Conservation (phyloP, 2,113 vertebrate genomes). For the Megaleporinus macrocephalus region DNA sequence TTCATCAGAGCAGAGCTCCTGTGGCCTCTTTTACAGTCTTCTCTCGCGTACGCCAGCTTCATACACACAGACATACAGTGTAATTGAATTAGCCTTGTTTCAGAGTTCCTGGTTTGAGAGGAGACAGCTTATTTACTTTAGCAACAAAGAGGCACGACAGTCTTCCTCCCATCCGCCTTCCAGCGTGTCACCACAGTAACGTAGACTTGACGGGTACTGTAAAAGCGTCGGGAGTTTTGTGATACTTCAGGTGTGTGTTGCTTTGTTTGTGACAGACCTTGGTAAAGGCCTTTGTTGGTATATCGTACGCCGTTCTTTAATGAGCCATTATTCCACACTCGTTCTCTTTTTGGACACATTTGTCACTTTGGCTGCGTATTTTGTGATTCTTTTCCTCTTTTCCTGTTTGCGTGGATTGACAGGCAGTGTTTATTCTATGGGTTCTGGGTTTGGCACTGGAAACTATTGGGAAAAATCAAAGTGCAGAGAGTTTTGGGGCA, state of each 20-base stretch:
- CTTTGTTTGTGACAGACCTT: slow-evolving; percentile 71
- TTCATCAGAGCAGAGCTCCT: slow-evolving; percentile 6
- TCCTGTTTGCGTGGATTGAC: slow-evolving; percentile 26
- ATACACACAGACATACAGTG: slow-evolving; percentile 33
- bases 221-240: slow-evolving; percentile 3
- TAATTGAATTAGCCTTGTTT: slow-evolving; percentile 41
- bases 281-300: slow-evolving; percentile 80
- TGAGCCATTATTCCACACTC: slow-evolving; percentile 77
- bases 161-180: slow-evolving; percentile 6
- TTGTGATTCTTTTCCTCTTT: slow-evolving; percentile 36
- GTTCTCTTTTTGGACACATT: slow-evolving; percentile 66
- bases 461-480: slow-evolving; percentile 68
- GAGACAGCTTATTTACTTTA: slow-evolving; percentile 23
- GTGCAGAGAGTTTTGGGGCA: slow-evolving; percentile 47
- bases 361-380: slow-evolving; percentile 51
- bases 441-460: slow-evolving; percentile 24
- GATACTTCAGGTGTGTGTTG: slow-evolving; percentile 41
- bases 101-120: slow-evolving; percentile 21
- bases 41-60: not conserved
- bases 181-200: slow-evolving; percentile 20
- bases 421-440: slow-evolving; percentile 26
- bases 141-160: slow-evolving; percentile 29
- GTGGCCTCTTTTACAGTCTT: slow-evolving; percentile 21
- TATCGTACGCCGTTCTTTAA: slow-evolving; percentile 78
- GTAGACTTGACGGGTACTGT: slow-evolving; percentile 35